phyloP scores from a whole-genome alignment of 2,888 invertebrate genomes.

The Volucella inanis region DNA sequence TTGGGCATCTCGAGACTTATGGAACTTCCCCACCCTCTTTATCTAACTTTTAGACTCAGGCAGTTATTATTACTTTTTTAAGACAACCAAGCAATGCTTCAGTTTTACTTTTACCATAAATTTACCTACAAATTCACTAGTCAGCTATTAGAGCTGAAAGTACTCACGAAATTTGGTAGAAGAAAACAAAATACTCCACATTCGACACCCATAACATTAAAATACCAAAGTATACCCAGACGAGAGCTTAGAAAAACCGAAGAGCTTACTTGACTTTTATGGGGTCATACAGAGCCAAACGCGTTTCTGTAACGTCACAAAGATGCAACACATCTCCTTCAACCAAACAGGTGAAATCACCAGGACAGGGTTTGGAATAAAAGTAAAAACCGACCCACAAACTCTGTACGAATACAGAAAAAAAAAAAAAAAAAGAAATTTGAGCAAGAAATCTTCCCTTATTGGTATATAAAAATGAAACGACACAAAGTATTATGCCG shows the following conservation, averaged over 20 bases:
- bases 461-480: constrained; percentile 60
- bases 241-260: constrained; percentile 11
- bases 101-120: constrained; percentile 20
- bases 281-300: not conserved
- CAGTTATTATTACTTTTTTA: not conserved
- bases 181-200: constrained; percentile 17
- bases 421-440: constrained; percentile 10
- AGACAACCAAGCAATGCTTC: not conserved
- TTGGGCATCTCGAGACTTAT: too few species aligned
- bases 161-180: constrained; percentile 7
- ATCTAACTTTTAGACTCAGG: not conserved
- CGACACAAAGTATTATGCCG: constrained; percentile 59
- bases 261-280: constrained; percentile 41
- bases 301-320: constrained; percentile 12
- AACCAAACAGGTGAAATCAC: constrained; percentile 20
- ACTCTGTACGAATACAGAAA: constrained; percentile 19
- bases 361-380: not conserved
- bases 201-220: constrained; percentile 27
- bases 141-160: constrained; percentile 19
- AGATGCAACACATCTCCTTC: constrained; percentile 36
- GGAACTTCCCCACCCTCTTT: not conserved
- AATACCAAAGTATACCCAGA: not conserved
- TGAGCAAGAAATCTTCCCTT: constrained; percentile 18
- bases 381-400: constrained; percentile 17
- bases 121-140: constrained; percentile 20